A percentile compares a stretch with the other conserved stretches of the same genome.
These are phyloP conservation scores for Dasyornis broadbenti DNA, from an alignment of 2,113 vertebrate species.

Conservation along the genomic window DNA sequence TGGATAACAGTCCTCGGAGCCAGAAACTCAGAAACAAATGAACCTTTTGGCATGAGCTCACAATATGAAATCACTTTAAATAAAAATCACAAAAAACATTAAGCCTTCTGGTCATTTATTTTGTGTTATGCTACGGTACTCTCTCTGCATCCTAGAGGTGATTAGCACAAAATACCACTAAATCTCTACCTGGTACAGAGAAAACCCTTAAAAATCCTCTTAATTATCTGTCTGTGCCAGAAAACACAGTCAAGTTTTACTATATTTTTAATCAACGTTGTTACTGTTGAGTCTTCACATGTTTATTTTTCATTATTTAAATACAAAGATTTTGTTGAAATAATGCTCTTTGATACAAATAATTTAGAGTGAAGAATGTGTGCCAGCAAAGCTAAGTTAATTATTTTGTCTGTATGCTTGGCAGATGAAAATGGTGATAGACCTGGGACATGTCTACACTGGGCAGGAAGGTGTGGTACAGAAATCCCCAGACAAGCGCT, in stretches of 20 bases:
- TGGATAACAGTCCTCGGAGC: not conserved
- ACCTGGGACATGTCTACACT: conserved; percentile 54
- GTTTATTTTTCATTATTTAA: conserved; percentile 42
- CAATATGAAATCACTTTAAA: conserved; percentile 1
- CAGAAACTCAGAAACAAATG: conserved; percentile 16
- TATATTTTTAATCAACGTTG: conserved; percentile 22
- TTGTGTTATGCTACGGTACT: not conserved
- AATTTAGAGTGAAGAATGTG: conserved; percentile 57
- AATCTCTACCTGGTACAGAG: conserved; percentile 26
- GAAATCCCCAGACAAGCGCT: not conserved
- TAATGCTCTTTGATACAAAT: conserved; percentile 59
- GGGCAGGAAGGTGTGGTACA: conserved; percentile 56
- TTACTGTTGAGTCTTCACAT: conserved; percentile 19
- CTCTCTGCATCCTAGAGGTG: not conserved
- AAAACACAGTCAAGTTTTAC: not conserved
- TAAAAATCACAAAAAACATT: conserved; percentile 6
- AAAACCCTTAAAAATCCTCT: not conserved
- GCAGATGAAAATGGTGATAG: conserved; percentile 62
- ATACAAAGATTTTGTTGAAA: conserved; percentile 65
- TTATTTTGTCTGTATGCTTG: conserved; percentile 69
- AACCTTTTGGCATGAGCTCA: not conserved
- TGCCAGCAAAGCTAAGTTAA: conserved; percentile 64
- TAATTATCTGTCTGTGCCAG: conserved; percentile 6
- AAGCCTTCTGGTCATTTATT: conserved; percentile 35
- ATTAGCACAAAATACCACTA: conserved; percentile 25